These are phyloP conservation scores for Falco naumanni DNA, from an alignment of 2,797 vertebrate species.

Conservation along the genomic window DNA sequence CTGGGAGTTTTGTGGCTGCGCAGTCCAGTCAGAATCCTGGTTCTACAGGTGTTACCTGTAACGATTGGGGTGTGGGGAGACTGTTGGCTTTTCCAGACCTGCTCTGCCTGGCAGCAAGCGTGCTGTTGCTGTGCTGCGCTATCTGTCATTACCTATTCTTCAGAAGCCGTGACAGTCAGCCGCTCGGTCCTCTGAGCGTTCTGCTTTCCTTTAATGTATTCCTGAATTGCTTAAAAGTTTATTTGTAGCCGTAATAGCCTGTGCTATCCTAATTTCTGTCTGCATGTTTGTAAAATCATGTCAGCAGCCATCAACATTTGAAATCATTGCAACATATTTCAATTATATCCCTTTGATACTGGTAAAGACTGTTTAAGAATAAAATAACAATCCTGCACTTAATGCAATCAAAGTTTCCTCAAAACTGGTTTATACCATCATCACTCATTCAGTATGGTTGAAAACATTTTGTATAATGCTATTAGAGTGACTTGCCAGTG, in stretches of 20 bases:
- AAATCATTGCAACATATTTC: constrained; percentile 47
- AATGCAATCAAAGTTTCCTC: constrained; percentile 61
- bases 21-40: background rate
- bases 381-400: constrained; percentile 53
- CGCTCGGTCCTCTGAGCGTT: background rate
- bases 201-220: constrained; percentile 39
- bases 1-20: background rate
- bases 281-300: constrained; percentile 50
- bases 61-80: background rate
- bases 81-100: background rate
- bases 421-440: constrained; percentile 55
- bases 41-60: background rate
- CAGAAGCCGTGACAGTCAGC: background rate
- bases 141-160: background rate
- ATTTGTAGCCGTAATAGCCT: constrained; percentile 49
- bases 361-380: constrained; percentile 25
- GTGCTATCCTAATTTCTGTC: constrained; percentile 31
- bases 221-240: constrained; percentile 57
- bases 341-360: constrained; percentile 42
- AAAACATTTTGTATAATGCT: constrained; percentile 25
- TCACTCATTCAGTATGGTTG: constrained; percentile 40
- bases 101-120: background rate
- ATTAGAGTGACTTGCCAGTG: constrained; percentile 6
- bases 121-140: background rate
- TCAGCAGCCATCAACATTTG: constrained; percentile 43